Percentiles rank a stretch among this genome's conserved stretches.
Conservation (phyloP, 1,140 invertebrate genomes). For the Hypsibius dujardini region DNA sequence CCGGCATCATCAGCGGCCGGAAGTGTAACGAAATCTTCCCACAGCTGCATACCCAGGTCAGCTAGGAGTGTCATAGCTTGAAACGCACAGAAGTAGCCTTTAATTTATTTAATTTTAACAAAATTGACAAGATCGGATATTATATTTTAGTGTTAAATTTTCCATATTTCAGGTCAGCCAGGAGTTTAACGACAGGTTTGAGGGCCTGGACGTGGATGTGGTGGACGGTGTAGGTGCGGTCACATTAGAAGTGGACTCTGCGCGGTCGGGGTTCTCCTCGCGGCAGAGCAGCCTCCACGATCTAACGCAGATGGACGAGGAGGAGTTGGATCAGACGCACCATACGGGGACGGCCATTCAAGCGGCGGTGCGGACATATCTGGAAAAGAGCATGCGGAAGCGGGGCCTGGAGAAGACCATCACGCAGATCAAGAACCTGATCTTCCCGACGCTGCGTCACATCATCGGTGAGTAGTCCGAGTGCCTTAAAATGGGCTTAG, state of each 20-base stretch:
- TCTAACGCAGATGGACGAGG: neutral
- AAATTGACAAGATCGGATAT: neutral
- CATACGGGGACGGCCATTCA: neutral
- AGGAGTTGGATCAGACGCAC: neutral
- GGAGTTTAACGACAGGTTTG: neutral
- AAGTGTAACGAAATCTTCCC: constrained; percentile 6
- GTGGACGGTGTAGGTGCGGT: neutral
- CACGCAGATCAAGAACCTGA: neutral
- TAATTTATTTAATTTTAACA: too few relatives aligned
- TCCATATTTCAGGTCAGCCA: too few relatives aligned
- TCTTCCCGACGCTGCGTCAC: constrained; percentile 10
- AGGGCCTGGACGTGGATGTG: constrained; percentile 10
- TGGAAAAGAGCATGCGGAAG: constrained; percentile 12
- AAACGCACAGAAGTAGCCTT: too few relatives aligned
- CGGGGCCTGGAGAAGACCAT: constrained; percentile 16
- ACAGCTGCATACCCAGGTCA: neutral
- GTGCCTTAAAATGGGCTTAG: too few relatives aligned
- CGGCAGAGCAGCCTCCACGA: neutral
- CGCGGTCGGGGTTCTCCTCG: constrained; percentile 11
- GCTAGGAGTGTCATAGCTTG: too few relatives aligned
- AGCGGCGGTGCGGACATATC: neutral
- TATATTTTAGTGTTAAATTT: neutral
- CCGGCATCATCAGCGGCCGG: constrained; percentile 10
- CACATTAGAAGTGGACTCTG: neutral
- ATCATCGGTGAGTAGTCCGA: neutral